Percentiles rank a stretch among this genome's conserved stretches.
Conservation (phyloP, 2,113 vertebrate genomes). For the Clarias magur region DNA sequence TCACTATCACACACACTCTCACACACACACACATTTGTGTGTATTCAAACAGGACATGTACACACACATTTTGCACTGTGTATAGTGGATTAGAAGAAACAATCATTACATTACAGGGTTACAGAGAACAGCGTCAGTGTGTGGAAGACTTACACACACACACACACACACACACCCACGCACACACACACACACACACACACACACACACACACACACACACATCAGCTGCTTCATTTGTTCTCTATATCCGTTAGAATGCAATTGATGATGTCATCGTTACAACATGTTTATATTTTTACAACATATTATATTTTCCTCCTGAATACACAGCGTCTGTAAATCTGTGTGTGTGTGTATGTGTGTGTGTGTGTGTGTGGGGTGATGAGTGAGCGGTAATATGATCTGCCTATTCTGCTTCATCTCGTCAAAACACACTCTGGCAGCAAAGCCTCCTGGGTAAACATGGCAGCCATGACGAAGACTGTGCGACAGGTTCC, state of each 20-base stretch:
- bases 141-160: slow-evolving; percentile 17
- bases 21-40: slow-evolving; percentile 27
- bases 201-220: neutral
- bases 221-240: slow-evolving; percentile 16
- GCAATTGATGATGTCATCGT: slow-evolving; percentile 15
- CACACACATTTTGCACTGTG: slow-evolving; percentile 40
- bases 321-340: slow-evolving; percentile 1
- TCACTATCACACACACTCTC: slow-evolving; percentile 30
- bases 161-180: neutral
- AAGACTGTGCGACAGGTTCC: slow-evolving; percentile 66
- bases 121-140: neutral
- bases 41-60: slow-evolving; percentile 12
- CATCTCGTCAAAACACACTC: slow-evolving; percentile 74
- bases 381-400: slow-evolving; percentile 67
- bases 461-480: slow-evolving; percentile 67
- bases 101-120: neutral
- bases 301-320: no score
- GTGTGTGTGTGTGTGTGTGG: slow-evolving; percentile 36
- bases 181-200: slow-evolving; percentile 1
- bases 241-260: neutral
- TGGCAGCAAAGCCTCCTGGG: slow-evolving; percentile 72
- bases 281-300: neutral
- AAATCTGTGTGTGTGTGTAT: slow-evolving; percentile 37
- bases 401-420: slow-evolving; percentile 71
- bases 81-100: neutral